phyloP scores from a whole-genome alignment of 2,113 vertebrate species.

The Gracilinanus agilis region DNA sequence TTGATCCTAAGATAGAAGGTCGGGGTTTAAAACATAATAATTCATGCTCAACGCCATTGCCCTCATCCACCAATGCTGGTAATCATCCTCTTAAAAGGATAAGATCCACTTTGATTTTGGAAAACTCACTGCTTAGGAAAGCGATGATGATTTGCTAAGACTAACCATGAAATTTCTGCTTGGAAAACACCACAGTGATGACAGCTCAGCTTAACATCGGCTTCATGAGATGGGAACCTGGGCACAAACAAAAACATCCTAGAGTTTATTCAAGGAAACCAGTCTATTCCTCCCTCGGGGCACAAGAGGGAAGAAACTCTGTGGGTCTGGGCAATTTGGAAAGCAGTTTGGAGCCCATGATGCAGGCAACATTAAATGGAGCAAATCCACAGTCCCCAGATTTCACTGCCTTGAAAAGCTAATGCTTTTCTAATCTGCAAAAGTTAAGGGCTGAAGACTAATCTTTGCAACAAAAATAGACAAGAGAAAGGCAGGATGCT shows the following conservation, averaged over 20 bases:
- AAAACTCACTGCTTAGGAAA: not conserved
- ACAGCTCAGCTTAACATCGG: fast-evolving
- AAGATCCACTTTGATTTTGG: not conserved
- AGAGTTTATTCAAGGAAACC: not conserved
- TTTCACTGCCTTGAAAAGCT: not conserved
- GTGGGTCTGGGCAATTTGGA: not conserved
- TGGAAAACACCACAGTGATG: not conserved
- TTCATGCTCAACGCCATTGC: not conserved
- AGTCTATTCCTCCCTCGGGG: not conserved
- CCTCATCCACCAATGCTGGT: not conserved
- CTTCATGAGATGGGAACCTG: not conserved
- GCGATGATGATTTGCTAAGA: fast-evolving
- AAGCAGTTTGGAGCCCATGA: not conserved
- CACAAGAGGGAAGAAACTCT: not conserved
- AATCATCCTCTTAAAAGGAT: not conserved
- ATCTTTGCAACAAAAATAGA: not conserved
- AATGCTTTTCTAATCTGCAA: too few species aligned
- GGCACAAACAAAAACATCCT: too few species aligned
- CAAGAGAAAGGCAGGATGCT: not conserved
- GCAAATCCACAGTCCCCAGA: not conserved
- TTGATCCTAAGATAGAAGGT: too few species aligned
- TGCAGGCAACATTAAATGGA: fast-evolving
- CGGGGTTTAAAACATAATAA: not conserved
- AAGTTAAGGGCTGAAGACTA: not conserved
- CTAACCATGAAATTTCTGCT: not conserved